Base-by-base conservation (phyloP, 2,113 vertebrate species). In the Toxotes jaculatrix region DNA sequence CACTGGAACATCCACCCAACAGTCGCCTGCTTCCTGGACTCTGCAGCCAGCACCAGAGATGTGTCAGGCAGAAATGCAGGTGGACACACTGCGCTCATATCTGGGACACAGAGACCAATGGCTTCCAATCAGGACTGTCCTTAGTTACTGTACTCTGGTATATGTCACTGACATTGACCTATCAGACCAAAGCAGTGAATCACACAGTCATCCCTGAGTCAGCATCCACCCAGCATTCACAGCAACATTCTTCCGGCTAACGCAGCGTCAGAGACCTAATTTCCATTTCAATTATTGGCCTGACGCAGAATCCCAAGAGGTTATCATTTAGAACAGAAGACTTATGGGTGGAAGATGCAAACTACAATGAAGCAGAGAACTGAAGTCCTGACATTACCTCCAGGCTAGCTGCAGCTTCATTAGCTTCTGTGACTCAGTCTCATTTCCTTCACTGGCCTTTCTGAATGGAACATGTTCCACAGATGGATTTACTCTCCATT, bases 81-180 rank as follows among this genome's bases (percentile, higher is more conserved):
- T 27, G 27, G 27, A 27, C 27, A 27, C 27, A 27, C 27, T 27
- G 27, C 1, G 27, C 27, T 27, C 27, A 27, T 27, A 27, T 27
- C 61, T 14, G 40, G 59, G 63, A 47, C n/a, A 5, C 23, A 45
- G 21, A 11, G 63, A 71, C 56, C 53, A n/a, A 19, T 47, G 45
- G 32, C 64, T 74, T 49, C 3, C 16, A 72, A 61, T 40, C 70
- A 62, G 34, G 21, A 62, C 47, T 7, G 76, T 57, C 40, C 40
- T 23, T 21, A 7, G 42, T 53, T 74, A 61, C 27, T 27, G 27
- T 27, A 27, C 27, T 27, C 62, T 34, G 49, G n/a, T 17, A 21
- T 68, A 42, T 7, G n/a, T 79, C 38, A 12, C 21, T 59, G 53
- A 63, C 5, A 9, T 68, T 77, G 47, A 31, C 38, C 51, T 64